Base-by-base conservation (phyloP, 2,113 vertebrate genomes). In the Beaufortia kweichowensis region DNA sequence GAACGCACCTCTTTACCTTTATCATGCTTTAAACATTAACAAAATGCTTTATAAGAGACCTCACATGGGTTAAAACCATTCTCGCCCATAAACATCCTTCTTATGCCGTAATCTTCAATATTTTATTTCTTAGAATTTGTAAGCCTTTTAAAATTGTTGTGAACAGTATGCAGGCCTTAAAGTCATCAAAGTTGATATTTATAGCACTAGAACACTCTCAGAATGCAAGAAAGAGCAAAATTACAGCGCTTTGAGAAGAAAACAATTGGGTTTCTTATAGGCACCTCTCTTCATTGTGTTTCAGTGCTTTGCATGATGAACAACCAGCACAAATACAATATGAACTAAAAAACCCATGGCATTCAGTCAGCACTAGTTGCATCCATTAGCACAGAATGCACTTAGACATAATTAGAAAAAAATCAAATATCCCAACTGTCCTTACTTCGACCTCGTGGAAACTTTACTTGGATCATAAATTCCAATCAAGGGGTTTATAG, bases 401-500 rank as follows among this genome's bases (percentile, higher is more conserved):
- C 69, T 71, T 71, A 71, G 24, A 71, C 33, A 59, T 59, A 71
- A 71, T 71, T 71, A 71, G 33, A 71, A 71, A 71, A 56, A 71
- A 57, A 71, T 59, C 53, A 12, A 71, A 71, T 71, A 71, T 59
- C 69, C 53, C 1, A 71, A 59, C 19, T 62, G 71, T 74, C 71
- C 71, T 74, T 74, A 60, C 35, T n/a, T 39, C 24, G 71, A 74
- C 71, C 56, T 29, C 57, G 11, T 28, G 56, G 71, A 74, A 74
- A 60, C 21, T 74, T 72, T 48, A 61, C 56, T 21, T 31, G 39
- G 39, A 74, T 74, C 71, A 60, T 74, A 74, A 74, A 74, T 61
- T 74, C 39, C 71, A 74, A 61, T 74, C 71, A 74, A 61, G 71
- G 28, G 71, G 39, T 74, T 74, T 74, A 74, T 48, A 74, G 56